These are phyloP conservation scores for Garrulus glandarius DNA, from an alignment of 2,797 vertebrate species.

Conservation along the genomic window DNA sequence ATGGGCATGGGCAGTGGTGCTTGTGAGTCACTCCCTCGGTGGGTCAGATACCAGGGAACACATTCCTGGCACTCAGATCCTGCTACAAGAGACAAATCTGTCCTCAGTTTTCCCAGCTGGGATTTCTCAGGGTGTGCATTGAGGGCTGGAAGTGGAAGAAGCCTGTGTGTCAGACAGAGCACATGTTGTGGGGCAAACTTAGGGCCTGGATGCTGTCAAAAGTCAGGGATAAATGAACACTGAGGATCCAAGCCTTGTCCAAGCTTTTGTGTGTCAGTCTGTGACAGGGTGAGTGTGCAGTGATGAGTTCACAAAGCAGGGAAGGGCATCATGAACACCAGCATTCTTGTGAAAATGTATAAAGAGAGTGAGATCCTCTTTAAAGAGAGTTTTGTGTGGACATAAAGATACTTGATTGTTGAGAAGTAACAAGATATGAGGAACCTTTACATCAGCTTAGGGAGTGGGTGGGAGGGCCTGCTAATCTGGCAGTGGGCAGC, in stretches of 20 bases:
- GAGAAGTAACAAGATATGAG: background rate
- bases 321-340: accelerated
- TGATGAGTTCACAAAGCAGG: background rate
- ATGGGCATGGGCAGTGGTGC: background rate
- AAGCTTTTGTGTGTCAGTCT: background rate
- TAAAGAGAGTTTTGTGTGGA: background rate
- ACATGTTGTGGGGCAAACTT: accelerated
- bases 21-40: background rate
- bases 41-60: background rate
- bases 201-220: background rate
- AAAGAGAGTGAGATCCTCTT: background rate
- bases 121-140: background rate
- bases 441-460: background rate
- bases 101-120: background rate
- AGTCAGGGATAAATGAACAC: background rate
- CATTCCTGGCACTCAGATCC: background rate
- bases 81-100: background rate
- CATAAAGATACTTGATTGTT: background rate
- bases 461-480: background rate
- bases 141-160: background rate
- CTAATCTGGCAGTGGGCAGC: background rate
- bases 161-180: background rate
- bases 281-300: background rate
- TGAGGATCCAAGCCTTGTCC: background rate
- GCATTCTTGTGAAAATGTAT: background rate